A percentile compares a stretch with the other conserved stretches of the same genome.
Conservation (phyloP, 37 sponge, comb jelly and placozoan genomes). For the Bolinopsis microptera region DNA sequence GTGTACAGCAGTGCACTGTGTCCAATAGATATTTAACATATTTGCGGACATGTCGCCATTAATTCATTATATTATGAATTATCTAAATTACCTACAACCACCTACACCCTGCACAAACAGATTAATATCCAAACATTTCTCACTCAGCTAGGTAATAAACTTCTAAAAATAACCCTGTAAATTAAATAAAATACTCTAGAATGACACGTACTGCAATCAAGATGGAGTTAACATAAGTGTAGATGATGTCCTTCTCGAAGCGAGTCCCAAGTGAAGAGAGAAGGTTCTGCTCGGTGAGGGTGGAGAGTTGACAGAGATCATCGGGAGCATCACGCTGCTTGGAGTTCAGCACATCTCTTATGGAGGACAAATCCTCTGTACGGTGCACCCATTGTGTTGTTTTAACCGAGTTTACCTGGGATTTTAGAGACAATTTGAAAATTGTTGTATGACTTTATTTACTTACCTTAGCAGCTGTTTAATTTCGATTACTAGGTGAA, state of each 20-base stretch:
- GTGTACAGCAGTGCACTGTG: too few species aligned
- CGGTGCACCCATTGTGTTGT: conserved; percentile 62
- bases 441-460: background rate
- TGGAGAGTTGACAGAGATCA: conserved; percentile 82
- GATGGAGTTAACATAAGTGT: conserved; percentile 94
- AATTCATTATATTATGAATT: too few species aligned
- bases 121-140: too few species aligned
- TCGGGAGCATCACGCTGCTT: conserved; percentile 54
- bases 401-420: conserved; percentile 43
- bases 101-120: too few species aligned
- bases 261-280: conserved; percentile 76
- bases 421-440: background rate
- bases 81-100: too few species aligned
- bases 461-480: too few species aligned
- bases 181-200: too few species aligned
- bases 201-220: conserved; percentile 84
- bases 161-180: too few species aligned
- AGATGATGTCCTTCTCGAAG: conserved; percentile 83
- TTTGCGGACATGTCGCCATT: too few species aligned
- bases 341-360: conserved; percentile 20
- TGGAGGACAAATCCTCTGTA: conserved; percentile 15
- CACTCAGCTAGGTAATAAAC: too few species aligned
- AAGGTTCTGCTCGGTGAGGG: conserved; percentile 84
- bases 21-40: too few species aligned
- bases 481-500: too few species aligned